Percentiles rank a stretch among this genome's conserved stretches.
Conservation (phyloP, 2,888 invertebrate genomes). For the Dryomyza anilis region DNA sequence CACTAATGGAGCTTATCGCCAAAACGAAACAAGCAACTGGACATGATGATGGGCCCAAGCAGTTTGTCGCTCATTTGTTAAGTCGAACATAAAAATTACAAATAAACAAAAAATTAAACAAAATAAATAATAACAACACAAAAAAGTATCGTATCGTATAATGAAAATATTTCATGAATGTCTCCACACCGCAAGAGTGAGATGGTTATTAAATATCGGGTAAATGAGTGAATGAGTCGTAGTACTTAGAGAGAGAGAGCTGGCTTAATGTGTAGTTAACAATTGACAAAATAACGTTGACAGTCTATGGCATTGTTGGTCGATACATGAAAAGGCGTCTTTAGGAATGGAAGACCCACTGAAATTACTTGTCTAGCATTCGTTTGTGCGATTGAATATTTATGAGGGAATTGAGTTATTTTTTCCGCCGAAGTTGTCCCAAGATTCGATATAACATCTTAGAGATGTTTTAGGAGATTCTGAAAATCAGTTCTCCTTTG, state of each 20-base stretch:
- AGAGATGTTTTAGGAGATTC: no score
- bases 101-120: not conserved
- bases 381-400: no score
- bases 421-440: no score
- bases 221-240: no score
- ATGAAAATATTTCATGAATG: constrained; percentile 14
- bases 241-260: not conserved
- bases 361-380: no score
- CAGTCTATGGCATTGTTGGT: no score
- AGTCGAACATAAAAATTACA: not conserved
- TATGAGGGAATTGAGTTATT: no score
- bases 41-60: constrained; percentile 26
- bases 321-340: no score
- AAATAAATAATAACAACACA: not conserved
- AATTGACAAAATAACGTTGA: constrained; percentile 11
- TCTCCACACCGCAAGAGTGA: not conserved
- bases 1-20: constrained; percentile 61
- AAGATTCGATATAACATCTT: no score
- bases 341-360: no score
- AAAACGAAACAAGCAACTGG: constrained; percentile 57
- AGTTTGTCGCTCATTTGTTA: constrained; percentile 24
- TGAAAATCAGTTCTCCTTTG: no score
- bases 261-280: not conserved
- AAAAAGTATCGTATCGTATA: not conserved
- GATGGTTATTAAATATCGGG: no score